These are phyloP conservation scores for Macrotrachela quadricornifera DNA, from an alignment of 1,140 invertebrate species.

Conservation along the genomic window DNA sequence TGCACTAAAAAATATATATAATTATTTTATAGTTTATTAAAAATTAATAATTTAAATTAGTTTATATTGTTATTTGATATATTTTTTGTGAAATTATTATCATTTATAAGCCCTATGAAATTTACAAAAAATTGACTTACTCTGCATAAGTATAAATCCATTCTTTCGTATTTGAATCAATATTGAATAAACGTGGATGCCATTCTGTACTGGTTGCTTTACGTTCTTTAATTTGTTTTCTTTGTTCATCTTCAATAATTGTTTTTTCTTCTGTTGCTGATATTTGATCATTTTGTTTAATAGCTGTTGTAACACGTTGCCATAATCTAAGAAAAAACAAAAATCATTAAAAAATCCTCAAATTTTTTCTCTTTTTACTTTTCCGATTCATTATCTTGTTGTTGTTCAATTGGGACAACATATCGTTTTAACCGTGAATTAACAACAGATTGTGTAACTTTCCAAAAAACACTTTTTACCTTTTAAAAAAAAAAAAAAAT, in stretches of 20 bases:
- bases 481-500: too few relatives aligned
- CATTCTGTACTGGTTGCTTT: constrained; percentile 41
- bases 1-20: constrained; percentile 17
- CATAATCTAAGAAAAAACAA: constrained; percentile 39
- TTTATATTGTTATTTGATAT: too few relatives aligned
- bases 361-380: constrained; percentile 23
- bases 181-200: constrained; percentile 47
- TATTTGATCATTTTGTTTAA: constrained; percentile 50
- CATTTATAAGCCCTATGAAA: too few relatives aligned
- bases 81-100: too few relatives aligned
- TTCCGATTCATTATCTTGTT: constrained; percentile 59
- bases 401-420: constrained; percentile 52
- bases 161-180: constrained; percentile 40
- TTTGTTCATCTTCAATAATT: constrained; percentile 58
- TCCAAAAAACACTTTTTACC: constrained; percentile 44
- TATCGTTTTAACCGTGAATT: constrained; percentile 48
- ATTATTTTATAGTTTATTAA: not conserved
- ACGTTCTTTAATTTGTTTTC: constrained; percentile 44
- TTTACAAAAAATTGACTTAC: constrained; percentile 19
- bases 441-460: constrained; percentile 45
- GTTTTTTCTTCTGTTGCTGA: constrained; percentile 72
- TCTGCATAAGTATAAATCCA: constrained; percentile 52
- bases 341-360: not conserved
- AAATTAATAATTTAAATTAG: too few relatives aligned
- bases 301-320: constrained; percentile 57